Evolutionary conservation across 2,888 invertebrate genomes (phyloP).

Genomic region (Anaspis maculata): DNA sequence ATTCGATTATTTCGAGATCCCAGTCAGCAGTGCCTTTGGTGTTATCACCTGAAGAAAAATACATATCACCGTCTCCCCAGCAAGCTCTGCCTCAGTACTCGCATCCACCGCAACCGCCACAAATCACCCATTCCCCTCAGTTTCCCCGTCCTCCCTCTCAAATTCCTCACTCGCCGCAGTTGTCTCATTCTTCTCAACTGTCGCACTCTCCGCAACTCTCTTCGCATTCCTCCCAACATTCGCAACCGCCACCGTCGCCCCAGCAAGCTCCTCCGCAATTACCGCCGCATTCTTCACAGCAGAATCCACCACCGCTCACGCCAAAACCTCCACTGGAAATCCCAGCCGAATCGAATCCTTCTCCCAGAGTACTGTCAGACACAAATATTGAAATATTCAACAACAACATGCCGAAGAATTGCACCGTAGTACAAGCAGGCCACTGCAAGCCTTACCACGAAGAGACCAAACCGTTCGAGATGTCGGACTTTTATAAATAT

Average conservation of each 20-base stretch:
- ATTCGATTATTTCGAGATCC: slow-evolving; percentile 24
- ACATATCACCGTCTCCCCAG: slow-evolving; percentile 14
- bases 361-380: slow-evolving; percentile 28
- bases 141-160: too few species aligned
- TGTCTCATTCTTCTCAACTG: too few species aligned
- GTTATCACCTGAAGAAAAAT: slow-evolving; percentile 26
- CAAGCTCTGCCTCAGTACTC: too few species aligned
- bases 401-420: slow-evolving; percentile 69
- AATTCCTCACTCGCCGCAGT: too few species aligned
- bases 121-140: too few species aligned
- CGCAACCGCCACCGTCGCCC: too few species aligned
- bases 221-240: slow-evolving; percentile 16
- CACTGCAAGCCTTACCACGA: slow-evolving; percentile 88
- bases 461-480: slow-evolving; percentile 93
- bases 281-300: too few species aligned
- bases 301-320: slow-evolving; percentile 23
- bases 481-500: slow-evolving; percentile 97
- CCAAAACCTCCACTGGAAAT: slow-evolving; percentile 37
- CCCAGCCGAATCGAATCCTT: slow-evolving; percentile 40
- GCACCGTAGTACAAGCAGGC: slow-evolving; percentile 79
- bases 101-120: too few species aligned
- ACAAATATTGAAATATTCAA: slow-evolving; percentile 37
- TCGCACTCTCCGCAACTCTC: too few species aligned
- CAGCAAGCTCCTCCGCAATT: too few species aligned
- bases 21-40: slow-evolving; percentile 26